A percentile compares a stretch with the other conserved stretches of the same genome.
These are phyloP conservation scores for Labeo calbasu DNA, from an alignment of 2,797 vertebrate species.

Conservation along the genomic window DNA sequence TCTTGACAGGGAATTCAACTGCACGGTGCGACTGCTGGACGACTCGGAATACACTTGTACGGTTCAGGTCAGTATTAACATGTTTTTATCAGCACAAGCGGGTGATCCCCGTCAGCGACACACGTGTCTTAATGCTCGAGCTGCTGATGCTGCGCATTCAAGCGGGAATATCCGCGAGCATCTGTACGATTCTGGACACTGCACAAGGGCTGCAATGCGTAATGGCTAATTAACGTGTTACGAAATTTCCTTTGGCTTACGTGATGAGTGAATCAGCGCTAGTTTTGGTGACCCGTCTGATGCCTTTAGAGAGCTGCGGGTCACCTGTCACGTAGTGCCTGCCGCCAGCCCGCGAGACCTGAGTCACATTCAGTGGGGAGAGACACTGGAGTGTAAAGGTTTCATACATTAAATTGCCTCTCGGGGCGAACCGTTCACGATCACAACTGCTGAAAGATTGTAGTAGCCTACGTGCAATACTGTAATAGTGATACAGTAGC, in stretches of 20 bases:
- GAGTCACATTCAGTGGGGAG: conserved; percentile 24
- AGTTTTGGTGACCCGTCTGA: conserved; percentile 18
- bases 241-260: background rate
- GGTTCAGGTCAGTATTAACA: conserved; percentile 85
- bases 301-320: conserved; percentile 26
- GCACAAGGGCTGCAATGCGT: conserved; percentile 48
- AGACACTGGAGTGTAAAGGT: conserved; percentile 2
- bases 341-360: conserved; percentile 16
- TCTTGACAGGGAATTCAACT: conserved; percentile 93
- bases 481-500: conserved; percentile 2
- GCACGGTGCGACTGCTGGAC: conserved; percentile 96
- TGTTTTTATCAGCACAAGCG: conserved; percentile 33
- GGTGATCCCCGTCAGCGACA: conserved; percentile 15
- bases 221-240: conserved; percentile 41
- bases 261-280: conserved; percentile 11
- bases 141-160: conserved; percentile 44
- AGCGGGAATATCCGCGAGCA: conserved; percentile 32
- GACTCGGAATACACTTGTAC: conserved; percentile 97
- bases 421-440: background rate
- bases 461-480: background rate
- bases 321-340: conserved; percentile 36
- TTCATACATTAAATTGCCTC: conserved; percentile 9
- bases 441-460: conserved; percentile 19
- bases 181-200: conserved; percentile 10
- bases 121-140: conserved; percentile 35